Base-by-base conservation (phyloP, 1,140 invertebrate species). In the Penaeus vannamei region DNA sequence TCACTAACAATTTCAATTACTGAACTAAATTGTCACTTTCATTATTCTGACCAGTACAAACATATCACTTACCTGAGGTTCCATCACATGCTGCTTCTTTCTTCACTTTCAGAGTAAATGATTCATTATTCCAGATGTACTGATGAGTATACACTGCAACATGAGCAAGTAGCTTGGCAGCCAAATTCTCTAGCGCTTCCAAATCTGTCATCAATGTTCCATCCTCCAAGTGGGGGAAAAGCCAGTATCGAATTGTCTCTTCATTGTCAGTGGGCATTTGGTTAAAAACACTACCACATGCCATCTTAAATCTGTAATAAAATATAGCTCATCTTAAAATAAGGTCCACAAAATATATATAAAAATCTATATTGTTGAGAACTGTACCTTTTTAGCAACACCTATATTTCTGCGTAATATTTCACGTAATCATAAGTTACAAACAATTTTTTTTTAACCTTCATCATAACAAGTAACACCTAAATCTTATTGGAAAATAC, bases 81-180 rank as follows among this genome's bases (percentile, higher is more conserved):
- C 23, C 69, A 20, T 60, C 69, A 84, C 87, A 26, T 19, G 66
- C 17, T 10, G 29, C 53, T 32, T 46, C n/a, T 46, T 64, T 36
- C 12, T 14, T 22, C 22, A 89, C 87, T 53, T 23, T 62, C 22
- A 89, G 42, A 26, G n/a, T 66, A 29, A 89, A 89, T 26, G 87
- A 60, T 22, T 89, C 46, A 26, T 89, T 84, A 42, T 89, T 84
- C 87, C 87, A 89, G 32, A 89, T 84, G 66, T 89, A 89, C 72
- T 77, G 76, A 64, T 89, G 87, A 26, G 87, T 89, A 53, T 89
- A 36, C 46, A 62, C 60, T 32, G 87, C 81, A 36, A 89, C 36
- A 46, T 89, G 66, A 29, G 87, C 87, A 59, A 84, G 60, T 32
- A 89, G 14, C 32, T 83, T 53, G 20, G 72, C 69, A 60, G 36